Percentiles rank a stretch among this genome's conserved stretches.
Conservation (phyloP, 92 coral and sea anemone genomes). For the Phenganax stokvisi region DNA sequence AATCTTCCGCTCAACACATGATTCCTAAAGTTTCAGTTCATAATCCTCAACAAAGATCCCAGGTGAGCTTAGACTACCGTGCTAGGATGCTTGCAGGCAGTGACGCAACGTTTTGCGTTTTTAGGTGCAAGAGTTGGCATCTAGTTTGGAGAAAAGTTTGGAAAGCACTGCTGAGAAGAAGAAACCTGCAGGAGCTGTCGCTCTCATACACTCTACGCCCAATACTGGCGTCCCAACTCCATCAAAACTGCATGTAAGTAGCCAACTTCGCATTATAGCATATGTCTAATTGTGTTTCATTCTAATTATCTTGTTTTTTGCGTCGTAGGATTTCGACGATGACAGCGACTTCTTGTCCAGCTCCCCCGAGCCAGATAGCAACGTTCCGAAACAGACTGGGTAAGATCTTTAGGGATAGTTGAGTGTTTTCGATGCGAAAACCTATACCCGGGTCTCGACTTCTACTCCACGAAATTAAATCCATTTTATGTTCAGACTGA, state of each 20-base stretch:
- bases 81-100: background rate
- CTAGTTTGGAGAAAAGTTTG: conserved; percentile 69
- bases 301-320: background rate
- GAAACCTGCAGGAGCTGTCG: conserved; percentile 91
- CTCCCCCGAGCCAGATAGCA: conserved; percentile 33
- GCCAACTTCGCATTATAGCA: background rate
- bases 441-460: background rate
- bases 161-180: conserved; percentile 52
- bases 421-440: background rate
- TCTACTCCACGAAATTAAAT: no score
- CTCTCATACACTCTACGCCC: conserved; percentile 61
- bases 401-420: background rate
- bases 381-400: conserved; percentile 19
- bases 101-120: background rate
- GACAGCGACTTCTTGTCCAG: conserved; percentile 38
- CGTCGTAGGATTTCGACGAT: conserved; percentile 26
- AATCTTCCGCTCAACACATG: conserved; percentile 41
- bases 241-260: conserved; percentile 16
- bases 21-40: conserved; percentile 75
- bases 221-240: background rate
- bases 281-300: background rate
- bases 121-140: conserved; percentile 73
- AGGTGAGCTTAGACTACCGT: background rate
- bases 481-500: no score
- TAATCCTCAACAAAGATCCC: conserved; percentile 65